phyloP scores from a whole-genome alignment of 23 tunicate species.

The Ascidia mentula region DNA sequence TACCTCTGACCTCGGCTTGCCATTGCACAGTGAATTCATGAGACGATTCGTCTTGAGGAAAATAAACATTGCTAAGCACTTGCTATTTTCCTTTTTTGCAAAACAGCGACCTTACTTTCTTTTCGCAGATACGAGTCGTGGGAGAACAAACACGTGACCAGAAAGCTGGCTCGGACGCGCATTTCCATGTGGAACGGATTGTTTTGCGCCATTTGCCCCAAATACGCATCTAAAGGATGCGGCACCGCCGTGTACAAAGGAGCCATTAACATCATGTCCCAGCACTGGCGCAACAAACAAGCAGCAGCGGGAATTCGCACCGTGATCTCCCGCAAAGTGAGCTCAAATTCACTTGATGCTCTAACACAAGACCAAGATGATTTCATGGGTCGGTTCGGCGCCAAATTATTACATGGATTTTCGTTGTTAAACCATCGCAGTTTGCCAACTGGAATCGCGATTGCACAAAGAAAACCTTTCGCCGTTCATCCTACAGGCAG shows the following conservation, averaged over 20 bases:
- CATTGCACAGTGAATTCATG: too few relatives aligned
- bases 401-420: background rate
- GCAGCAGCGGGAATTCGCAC: background rate
- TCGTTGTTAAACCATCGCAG: background rate
- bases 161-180: slow-evolving; percentile 21
- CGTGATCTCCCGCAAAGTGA: background rate
- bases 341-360: background rate
- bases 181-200: slow-evolving; percentile 62
- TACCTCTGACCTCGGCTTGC: too few relatives aligned
- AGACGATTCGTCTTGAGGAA: too few relatives aligned
- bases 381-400: background rate
- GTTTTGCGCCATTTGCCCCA: slow-evolving; percentile 71
- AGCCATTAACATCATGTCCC: slow-evolving; percentile 60
- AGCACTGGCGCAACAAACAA: slow-evolving; percentile 45
- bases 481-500: background rate
- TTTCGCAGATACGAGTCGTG: slow-evolving; percentile 73
- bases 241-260: slow-evolving; percentile 53
- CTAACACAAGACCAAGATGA: background rate
- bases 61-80: too few relatives aligned
- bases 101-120: background rate
- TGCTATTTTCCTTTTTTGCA: too few relatives aligned
- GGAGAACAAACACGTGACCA: slow-evolving; percentile 53
- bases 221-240: slow-evolving; percentile 43
- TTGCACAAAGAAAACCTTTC: background rate
- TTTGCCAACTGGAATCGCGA: background rate